Base-by-base conservation (phyloP, 2,888 invertebrate genomes). In the Catonia carolina region DNA sequence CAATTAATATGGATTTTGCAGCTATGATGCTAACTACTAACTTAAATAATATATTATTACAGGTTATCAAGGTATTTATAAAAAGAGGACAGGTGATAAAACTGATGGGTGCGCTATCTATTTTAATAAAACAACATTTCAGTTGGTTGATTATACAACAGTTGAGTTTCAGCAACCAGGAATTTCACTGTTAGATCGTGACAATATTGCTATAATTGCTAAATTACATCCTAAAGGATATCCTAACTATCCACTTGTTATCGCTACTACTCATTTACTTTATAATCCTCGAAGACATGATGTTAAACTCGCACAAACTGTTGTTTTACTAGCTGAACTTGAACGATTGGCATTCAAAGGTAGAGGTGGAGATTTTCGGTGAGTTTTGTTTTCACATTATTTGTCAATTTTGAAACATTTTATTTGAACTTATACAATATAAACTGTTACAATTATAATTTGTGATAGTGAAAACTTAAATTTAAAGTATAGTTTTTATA, bases 221-320 rank as follows among this genome's bases (percentile, higher is more conserved):
- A 87, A 87, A 70, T 78, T 97, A 56, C 72, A 74, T 14, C 78
- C 84, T 1, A 78, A 74, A 58, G 67, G 71, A 0, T 73, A 75
- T 1, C 75, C 80, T 6, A 72, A 57, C 6, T 55, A 59, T 31
- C 53, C 58, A 42, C 31, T 96, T 37, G 79, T 90, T 51, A 82
- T 98, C 1, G 90, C 92, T 2, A 98, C 93, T 10, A 98, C 98
- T 0, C 99, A 99, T 73, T 76, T 99, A 45, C 75, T 98, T 8
- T 99, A 88, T 72, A 98, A 98, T 76, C 94, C 92, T 0, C 83
- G 76, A 63, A 77, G 98, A 36, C 84, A 88, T 17, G 97, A 98
- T 71, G 83, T 97, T 1, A 83, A 95, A 64, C 75, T 97, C 27
- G 94, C 90, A 0, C 98, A 99, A 74, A 76, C 87, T 36, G 86